Evolutionary conservation across 2,888 invertebrate genomes (phyloP).

Genomic region (Furcula furcula): DNA sequence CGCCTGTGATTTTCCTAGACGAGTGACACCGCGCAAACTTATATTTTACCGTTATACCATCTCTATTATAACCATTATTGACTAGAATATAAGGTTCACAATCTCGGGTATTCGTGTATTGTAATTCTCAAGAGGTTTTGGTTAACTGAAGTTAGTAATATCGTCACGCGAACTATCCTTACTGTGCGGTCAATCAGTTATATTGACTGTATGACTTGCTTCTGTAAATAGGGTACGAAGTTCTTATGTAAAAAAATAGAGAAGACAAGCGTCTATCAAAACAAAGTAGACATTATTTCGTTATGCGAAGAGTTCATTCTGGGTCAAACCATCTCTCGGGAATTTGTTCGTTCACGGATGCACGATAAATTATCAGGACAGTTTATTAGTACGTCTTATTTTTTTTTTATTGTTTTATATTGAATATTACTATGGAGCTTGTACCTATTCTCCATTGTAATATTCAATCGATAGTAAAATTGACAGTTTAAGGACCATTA

Average conservation of each 20-base stretch:
- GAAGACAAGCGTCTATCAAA: too few relatives aligned
- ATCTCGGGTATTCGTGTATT: not conserved
- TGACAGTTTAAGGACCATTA: too few relatives aligned
- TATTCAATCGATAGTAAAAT: too few relatives aligned
- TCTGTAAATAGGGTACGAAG: not conserved
- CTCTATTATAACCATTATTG: slow-evolving; percentile 6
- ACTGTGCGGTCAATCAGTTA: not conserved
- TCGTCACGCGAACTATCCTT: not conserved
- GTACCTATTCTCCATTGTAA: too few relatives aligned
- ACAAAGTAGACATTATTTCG: too few relatives aligned
- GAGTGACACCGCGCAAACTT: slow-evolving; percentile 4
- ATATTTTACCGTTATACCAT: not conserved
- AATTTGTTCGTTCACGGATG: too few relatives aligned
- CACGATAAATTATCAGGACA: too few relatives aligned
- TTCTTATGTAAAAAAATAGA: slow-evolving; percentile 19
- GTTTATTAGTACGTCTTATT: too few relatives aligned
- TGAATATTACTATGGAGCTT: too few relatives aligned
- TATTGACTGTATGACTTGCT: not conserved
- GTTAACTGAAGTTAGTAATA: not conserved
- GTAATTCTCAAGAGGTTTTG: not conserved
- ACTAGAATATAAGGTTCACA: not conserved
- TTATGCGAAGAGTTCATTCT: too few relatives aligned
- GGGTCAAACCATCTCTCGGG: too few relatives aligned
- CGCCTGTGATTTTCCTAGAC: slow-evolving; percentile 54
- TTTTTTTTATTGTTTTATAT: too few relatives aligned